These are phyloP conservation scores for Bombus polaris DNA, from an alignment of 1,140 invertebrate genomes.

Conservation along the genomic window DNA sequence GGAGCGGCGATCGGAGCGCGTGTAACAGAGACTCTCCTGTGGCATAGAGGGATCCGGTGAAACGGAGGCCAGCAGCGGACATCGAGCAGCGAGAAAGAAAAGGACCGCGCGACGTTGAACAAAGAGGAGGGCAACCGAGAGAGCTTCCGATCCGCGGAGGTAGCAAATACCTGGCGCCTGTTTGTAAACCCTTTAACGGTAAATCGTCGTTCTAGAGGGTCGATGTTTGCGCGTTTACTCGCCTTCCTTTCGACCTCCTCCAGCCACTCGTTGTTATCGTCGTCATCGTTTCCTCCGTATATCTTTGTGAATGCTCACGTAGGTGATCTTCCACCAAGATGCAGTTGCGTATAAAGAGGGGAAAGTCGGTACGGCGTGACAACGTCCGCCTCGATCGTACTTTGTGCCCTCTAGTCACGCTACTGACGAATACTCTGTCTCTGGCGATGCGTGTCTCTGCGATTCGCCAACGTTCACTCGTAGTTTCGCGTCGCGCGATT, in stretches of 20 bases:
- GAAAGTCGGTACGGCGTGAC: constrained; percentile 14
- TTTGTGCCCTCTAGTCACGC: constrained; percentile 33
- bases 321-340: constrained; percentile 1
- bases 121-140: constrained; percentile 6
- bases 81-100: neutral
- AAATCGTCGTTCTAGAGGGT: constrained; percentile 58
- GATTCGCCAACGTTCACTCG: neutral
- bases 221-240: constrained; percentile 40
- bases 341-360: constrained; percentile 26
- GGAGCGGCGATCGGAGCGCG: constrained; percentile 59
- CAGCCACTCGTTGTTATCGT: neutral
- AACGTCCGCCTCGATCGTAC: neutral
- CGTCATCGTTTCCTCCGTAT: neutral
- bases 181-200: constrained; percentile 68
- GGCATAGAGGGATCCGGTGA: constrained; percentile 28
- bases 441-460: neutral
- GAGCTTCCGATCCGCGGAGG: constrained; percentile 59
- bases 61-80: neutral
- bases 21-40: constrained; percentile 10
- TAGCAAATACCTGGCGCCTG: constrained; percentile 67
- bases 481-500: neutral
- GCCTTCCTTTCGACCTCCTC: neutral
- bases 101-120: neutral
- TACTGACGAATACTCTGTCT: neutral
- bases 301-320: constrained; percentile 12